Evolutionary conservation across 2,888 invertebrate genomes (phyloP), one percentile per base, ranked within the genome.

Genomic region (Sussaba pulchella): DNA sequence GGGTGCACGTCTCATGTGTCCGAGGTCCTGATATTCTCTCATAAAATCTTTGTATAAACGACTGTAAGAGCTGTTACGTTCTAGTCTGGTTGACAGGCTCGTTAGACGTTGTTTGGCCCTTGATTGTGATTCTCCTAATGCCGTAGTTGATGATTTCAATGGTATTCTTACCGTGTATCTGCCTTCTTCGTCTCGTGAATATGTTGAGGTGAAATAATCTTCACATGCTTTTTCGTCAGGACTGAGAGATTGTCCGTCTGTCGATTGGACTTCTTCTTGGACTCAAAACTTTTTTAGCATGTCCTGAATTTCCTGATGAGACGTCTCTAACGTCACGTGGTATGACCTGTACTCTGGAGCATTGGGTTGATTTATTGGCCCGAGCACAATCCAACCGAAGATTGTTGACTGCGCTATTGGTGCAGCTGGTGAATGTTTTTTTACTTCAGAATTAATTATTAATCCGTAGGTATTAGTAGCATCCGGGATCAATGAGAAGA

Each of bases 221-320:
- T 83, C 76, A n/a, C 81, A 81, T 12, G 69, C 72, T 19, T 74
- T 1, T 14, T 81, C 83, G 19, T 74, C 50, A 0, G 41, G 47
- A 0, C 70, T 43, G 9, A 67, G 45, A 2, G 24, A 17, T 4
- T 61, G 39, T 2, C 26, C 17, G 17, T n/a, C 1, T 21, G 9
- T 3, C 1, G 1, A 1, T 9, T 61, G 73, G 0, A 52, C 8
- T 14, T 83, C 78, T 19, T 83, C 79, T 41, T 79, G 80, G 0
- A 71, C 8, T 79, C 82, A 82, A 9, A 83, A 79, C 19, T 26
- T 52, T 0, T 72, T 63, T 0, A 83, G 14, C 0, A 73, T 9
- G 0, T 78, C 83, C 14, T 81, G 73, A 1, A 81, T 14, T 24
- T 26, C 39, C 14, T 59, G 39, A 36, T 54, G 21, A 1, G 52